These are phyloP conservation scores for Penaeus japonicus DNA, from an alignment of 1,140 invertebrate species.

Conservation along the genomic window DNA sequence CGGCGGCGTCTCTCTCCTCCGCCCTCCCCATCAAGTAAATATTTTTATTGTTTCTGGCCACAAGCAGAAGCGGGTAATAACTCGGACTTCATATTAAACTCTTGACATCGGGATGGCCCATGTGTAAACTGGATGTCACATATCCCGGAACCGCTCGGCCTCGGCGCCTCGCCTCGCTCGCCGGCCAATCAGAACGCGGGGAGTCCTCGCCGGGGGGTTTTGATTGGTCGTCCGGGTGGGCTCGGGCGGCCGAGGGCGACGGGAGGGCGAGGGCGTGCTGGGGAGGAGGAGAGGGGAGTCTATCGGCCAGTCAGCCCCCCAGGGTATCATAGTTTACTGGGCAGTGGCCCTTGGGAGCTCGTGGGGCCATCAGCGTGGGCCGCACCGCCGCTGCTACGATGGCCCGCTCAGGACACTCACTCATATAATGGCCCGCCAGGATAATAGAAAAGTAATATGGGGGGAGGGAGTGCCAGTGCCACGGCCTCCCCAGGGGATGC, in stretches of 20 bases:
- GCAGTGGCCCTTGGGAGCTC: constrained; percentile 37
- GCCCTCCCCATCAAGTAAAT: constrained; percentile 49
- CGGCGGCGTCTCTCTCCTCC: constrained; percentile 7
- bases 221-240: constrained; percentile 6
- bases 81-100: constrained; percentile 57
- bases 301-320: constrained; percentile 49
- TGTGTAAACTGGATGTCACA: constrained; percentile 53
- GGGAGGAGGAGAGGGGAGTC: constrained; percentile 19
- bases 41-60: constrained; percentile 56
- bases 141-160: neutral
- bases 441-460: constrained; percentile 56
- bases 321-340: constrained; percentile 43
- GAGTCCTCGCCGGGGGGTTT: neutral
- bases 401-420: constrained; percentile 51
- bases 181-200: constrained; percentile 11
- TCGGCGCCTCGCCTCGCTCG: neutral
- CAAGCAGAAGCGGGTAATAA: constrained; percentile 53
- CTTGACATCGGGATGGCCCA: constrained; percentile 53
- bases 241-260: neutral
- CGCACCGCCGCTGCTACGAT: constrained; percentile 39
- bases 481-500: constrained; percentile 20
- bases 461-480: constrained; percentile 30
- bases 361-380: constrained; percentile 37
- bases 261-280: neutral
- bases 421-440: constrained; percentile 55